Conservation (phyloP, 2,888 invertebrate genomes). For the Ryuthela nishihirai region DNA sequence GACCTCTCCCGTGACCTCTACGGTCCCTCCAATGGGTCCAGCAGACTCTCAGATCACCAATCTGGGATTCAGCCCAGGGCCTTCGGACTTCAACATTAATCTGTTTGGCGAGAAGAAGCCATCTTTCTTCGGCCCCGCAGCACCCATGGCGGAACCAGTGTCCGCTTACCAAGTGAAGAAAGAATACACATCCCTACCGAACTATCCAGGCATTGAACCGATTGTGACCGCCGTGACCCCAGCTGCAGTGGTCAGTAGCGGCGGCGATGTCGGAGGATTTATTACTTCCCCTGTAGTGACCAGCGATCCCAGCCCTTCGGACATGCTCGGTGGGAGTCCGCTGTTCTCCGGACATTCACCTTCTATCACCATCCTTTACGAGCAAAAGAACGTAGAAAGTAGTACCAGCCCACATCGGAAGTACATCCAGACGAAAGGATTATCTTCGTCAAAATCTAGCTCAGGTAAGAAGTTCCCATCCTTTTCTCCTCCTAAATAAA, state of each 20-base stretch:
- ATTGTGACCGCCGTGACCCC: slow-evolving; percentile 23
- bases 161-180: slow-evolving; percentile 28
- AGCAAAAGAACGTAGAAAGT: slow-evolving; percentile 25
- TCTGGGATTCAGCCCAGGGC: slow-evolving; percentile 17
- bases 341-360: neutral
- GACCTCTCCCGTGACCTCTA: slow-evolving; percentile 30
- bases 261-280: slow-evolving; percentile 10
- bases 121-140: slow-evolving; percentile 25
- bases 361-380: slow-evolving; percentile 26
- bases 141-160: slow-evolving; percentile 34
- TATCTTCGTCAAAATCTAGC: neutral
- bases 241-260: slow-evolving; percentile 18
- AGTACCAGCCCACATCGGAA: slow-evolving; percentile 23
- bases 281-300: slow-evolving; percentile 26
- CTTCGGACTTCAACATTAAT: slow-evolving; percentile 13
- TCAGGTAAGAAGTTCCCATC: too few relatives aligned
- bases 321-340: slow-evolving; percentile 19
- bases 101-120: slow-evolving; percentile 34
- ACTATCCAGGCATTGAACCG: slow-evolving; percentile 9
- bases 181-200: slow-evolving; percentile 22
- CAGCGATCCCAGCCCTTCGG: slow-evolving; percentile 14
- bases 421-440: slow-evolving; percentile 20
- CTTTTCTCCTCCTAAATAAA: too few relatives aligned
- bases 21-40: slow-evolving; percentile 15
- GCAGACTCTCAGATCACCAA: slow-evolving; percentile 14